Evolutionary conservation across 2,113 vertebrate genomes (phyloP).

Genomic region (Notothenia rossii): DNA sequence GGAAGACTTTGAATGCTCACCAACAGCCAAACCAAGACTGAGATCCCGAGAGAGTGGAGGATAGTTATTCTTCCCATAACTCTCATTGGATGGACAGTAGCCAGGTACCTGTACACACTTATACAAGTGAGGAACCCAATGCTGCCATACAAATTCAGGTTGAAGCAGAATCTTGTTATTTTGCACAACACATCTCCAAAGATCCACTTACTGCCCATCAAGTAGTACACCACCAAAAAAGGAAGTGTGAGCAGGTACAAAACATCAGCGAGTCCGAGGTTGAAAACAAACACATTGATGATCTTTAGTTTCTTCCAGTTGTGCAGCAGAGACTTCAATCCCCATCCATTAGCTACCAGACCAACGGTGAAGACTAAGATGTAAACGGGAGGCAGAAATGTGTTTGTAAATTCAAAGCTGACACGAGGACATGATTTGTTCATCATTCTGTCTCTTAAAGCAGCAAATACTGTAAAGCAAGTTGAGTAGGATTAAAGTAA

Average conservation of each 20-base stretch:
- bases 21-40: slow-evolving; percentile 76
- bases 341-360: slow-evolving; percentile 79
- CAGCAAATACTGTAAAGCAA: no score
- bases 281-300: slow-evolving; percentile 82
- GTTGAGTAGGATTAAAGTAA: no score
- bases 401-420: slow-evolving; percentile 60
- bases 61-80: slow-evolving; percentile 78
- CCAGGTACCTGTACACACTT: slow-evolving; percentile 88
- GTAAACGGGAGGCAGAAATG: slow-evolving; percentile 81
- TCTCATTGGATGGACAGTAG: slow-evolving; percentile 86
- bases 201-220: slow-evolving; percentile 67
- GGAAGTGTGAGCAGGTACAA: slow-evolving; percentile 87
- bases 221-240: slow-evolving; percentile 84
- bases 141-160: slow-evolving; percentile 88
- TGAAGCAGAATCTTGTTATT: slow-evolving; percentile 83
- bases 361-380: slow-evolving; percentile 83
- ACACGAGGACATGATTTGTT: background rate
- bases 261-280: slow-evolving; percentile 85
- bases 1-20: slow-evolving; percentile 81
- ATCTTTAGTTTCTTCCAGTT: slow-evolving; percentile 63
- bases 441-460: no score
- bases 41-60: slow-evolving; percentile 50
- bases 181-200: slow-evolving; percentile 86
- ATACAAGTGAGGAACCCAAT: slow-evolving; percentile 90
- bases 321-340: slow-evolving; percentile 66